Conservation (phyloP, 2,113 vertebrate genomes). For the Mustelus asterias region DNA sequence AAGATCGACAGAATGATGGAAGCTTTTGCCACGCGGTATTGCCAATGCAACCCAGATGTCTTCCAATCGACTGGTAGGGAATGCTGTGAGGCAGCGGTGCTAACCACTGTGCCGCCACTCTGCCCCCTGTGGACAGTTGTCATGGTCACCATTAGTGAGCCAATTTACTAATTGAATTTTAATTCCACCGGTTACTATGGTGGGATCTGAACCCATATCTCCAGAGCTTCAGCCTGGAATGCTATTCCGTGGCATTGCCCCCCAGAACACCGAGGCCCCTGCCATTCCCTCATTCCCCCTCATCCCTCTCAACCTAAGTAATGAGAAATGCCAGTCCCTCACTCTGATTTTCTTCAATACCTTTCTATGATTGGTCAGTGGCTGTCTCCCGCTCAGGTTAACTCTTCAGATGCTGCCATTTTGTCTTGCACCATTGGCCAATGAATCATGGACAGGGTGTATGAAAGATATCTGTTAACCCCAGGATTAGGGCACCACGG, state of each 20-base stretch:
- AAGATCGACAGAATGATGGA: conserved; percentile 99
- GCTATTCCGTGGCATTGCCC: too few relatives aligned
- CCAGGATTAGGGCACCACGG: too few relatives aligned
- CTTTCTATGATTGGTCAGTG: neutral
- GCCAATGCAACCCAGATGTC: conserved; percentile 72
- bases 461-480: too few relatives aligned
- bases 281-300: neutral
- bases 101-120: neutral
- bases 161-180: too few relatives aligned
- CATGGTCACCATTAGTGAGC: too few relatives aligned
- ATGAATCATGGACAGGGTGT: neutral
- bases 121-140: too few relatives aligned
- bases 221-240: too few relatives aligned
- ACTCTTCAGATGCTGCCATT: neutral
- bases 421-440: neutral
- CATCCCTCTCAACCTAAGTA: neutral
- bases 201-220: too few relatives aligned
- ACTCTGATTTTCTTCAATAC: neutral
- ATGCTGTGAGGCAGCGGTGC: neutral
- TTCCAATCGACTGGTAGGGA: conserved; percentile 84
- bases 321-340: neutral
- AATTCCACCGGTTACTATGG: too few relatives aligned
- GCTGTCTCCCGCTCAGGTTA: neutral
- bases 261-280: too few relatives aligned
- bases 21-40: conserved; percentile 81